Evolutionary conservation across 2,888 invertebrate genomes (phyloP), one percentile per base, ranked within the genome.

Genomic region (Tipula vernalis): DNA sequence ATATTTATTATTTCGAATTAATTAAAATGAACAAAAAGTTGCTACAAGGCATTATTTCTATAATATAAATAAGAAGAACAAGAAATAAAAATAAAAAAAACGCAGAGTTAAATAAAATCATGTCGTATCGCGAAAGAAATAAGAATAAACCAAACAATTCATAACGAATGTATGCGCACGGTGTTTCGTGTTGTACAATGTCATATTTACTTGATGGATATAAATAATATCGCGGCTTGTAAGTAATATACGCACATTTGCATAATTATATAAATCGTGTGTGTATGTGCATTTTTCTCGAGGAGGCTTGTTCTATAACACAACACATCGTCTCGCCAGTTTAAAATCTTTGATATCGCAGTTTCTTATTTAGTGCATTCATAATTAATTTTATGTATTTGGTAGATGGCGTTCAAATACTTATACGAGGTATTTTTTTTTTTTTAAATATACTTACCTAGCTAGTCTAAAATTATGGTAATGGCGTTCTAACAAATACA

Each of bases 1-100:
- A 71, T 71, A 71, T 71, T 71, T 71, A 71, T 71, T 71, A 71
- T 71, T 71, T 71, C 71, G 71, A 71, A 71, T 71, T 71, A 71
- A 71, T 71, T 71, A 71, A 71, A 71, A 71, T 71, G 71, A 28
- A 71, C 71, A 28, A 71, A 71, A 71, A 71, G 71, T 71, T 71
- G 71, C 71, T 71, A 71, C 71, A 71, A 71, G 28, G 10, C 8
- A 44, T 44, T 12, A 10, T 44, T 10, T 10, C 6, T 44, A 44
- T 6, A 39, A 39, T 44, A 44, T 44, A 44, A 71, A 28, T n/a
- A 71, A 28, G 28, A 71, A 18, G 28, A 12, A 71, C 28, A 18
- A 71, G 28, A 71, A 28, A 71, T 28, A 28, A 28, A 28, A n/a
- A n/a, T n/a, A n/a, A 28, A 28, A 28, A 28, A 28, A 28, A 28